Base-by-base conservation (phyloP, 1,140 invertebrate species). In the Drosophila sechellia region DNA sequence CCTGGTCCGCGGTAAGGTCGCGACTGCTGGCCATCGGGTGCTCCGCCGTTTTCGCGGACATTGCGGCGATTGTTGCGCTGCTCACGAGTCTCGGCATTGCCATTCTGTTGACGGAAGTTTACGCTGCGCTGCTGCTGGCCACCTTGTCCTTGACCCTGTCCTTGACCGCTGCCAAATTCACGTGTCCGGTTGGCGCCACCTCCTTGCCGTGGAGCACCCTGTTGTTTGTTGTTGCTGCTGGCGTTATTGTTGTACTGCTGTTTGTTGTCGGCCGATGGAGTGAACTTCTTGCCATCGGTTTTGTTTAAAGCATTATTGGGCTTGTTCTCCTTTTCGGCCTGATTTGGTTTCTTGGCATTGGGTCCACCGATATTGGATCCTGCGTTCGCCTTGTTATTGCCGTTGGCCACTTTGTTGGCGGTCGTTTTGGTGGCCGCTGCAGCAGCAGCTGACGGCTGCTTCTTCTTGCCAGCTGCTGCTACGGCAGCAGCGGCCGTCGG, bases 291-390 rank as follows among this genome's bases (percentile, higher is more conserved):
- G 60, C 81, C 89, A 57, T 79, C 74, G 61, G 86, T 90, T 60
- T 91, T 92, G 58, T 83, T 92, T 11, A 92, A 64, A 87, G 94
- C 93, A 81, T 93, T 92, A 81, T 93, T 92, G 90, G 93, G 92
- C 92, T 97, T 96, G 92, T 97, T 97, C 94, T 97, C 96, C 92
- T 97, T 98, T 91, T 97, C 96, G 45, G 95, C 95, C 64, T 96
- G 85, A 70, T 90, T 92, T 25, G 83, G 77, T 68, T 90, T 92
- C 56, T 90, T 92, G 27, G 66, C 48, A 64, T 46, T 69, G 48
- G 61, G 35, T 31, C 49, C 49, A 5, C 49, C 49, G 4, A 20
- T 20, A 11, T 50, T 31, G 25, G 69, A 46, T 13, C 69, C 54
- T 60, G 59, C 53, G 40, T 54, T 53, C 22, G 37, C 15, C 37